Evolutionary conservation across 2,113 vertebrate species (phyloP), one percentile per base, ranked within the genome.

Genomic region (Mungos mungo): DNA sequence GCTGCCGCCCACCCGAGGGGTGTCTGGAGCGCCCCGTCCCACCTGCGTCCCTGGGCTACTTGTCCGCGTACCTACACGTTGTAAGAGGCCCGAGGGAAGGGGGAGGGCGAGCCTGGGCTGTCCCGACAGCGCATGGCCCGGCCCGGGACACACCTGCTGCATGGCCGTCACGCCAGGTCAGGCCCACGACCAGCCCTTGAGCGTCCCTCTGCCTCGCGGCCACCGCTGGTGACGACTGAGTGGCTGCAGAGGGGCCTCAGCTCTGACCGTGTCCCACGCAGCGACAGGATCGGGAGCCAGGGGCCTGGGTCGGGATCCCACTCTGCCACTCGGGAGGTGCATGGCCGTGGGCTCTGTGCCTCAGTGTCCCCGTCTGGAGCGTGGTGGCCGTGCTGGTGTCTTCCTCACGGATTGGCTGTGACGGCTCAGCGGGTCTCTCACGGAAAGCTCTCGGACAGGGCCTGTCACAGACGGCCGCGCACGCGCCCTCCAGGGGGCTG

Each of bases 151-250:
- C 7, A 0, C 9, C 7, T 3, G 68, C 6, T 4, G 7, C 0
- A 15, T 5, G 0, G 10, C 1, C 0, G 0, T 3, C 0, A 1
- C 38, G 21, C 31, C 38, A 5, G 0, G 29, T 0, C 2, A 0
- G 19, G 50, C 10, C 7, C 3, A 3, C 3, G 27, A 0, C 21
- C 3, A 31, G 12, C 2, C 54, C 27, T 29, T 0, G 74, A 4
- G 4, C 0, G 0, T 23, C 33, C 2, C 29, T 13, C 41, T 65
- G 71, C 50, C 0, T n/a, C 0, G 38, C n/a, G 69, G 1, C 0
- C 3, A 0, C 21, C 23, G 9, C 25, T 45, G 0, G 21, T 7
- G 31, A 33, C 8, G 47, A 31, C 7, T 2, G 16, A 66, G 0
- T 6, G 16, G 1, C 9, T 14, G 27, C 27, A 8, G 25, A 29